A percentile compares a stretch with the other conserved stretches of the same genome.
phyloP scores from a whole-genome alignment of 2,797 vertebrate genomes.

The Falco columbarius region DNA sequence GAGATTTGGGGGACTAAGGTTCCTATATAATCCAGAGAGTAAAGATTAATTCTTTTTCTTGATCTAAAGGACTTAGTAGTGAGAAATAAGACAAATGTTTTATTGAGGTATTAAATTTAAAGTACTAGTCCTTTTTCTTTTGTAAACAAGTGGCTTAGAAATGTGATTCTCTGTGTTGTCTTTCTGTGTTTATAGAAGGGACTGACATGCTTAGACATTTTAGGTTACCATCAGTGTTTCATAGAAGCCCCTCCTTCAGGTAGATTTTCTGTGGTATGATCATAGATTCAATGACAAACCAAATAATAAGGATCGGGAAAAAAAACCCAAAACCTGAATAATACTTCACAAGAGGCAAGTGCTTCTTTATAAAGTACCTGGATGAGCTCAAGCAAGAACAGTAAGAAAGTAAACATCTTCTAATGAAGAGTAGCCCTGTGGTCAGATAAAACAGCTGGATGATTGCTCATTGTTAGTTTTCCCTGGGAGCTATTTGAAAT shows the following conservation, averaged over 20 bases:
- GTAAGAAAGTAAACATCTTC: neutral
- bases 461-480: rapidly evolving
- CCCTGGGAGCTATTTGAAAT: neutral
- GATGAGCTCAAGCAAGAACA: neutral
- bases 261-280: neutral
- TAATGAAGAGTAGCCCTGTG: neutral
- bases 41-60: neutral
- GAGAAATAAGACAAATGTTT: neutral
- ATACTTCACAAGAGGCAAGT: neutral
- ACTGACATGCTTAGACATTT: neutral
- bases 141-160: neutral
- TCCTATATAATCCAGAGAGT: neutral
- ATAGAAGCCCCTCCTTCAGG: neutral
- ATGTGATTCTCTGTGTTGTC: neutral
- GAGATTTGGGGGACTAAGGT: neutral
- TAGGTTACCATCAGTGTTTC: neutral
- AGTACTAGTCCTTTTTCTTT: neutral
- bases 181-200: neutral
- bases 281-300: neutral
- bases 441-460: neutral
- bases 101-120: neutral
- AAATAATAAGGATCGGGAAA: neutral
- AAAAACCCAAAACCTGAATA: neutral
- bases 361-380: neutral
- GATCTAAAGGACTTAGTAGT: neutral